Conservation (phyloP, 1,140 invertebrate genomes). For the Hypothenemus hampei region DNA sequence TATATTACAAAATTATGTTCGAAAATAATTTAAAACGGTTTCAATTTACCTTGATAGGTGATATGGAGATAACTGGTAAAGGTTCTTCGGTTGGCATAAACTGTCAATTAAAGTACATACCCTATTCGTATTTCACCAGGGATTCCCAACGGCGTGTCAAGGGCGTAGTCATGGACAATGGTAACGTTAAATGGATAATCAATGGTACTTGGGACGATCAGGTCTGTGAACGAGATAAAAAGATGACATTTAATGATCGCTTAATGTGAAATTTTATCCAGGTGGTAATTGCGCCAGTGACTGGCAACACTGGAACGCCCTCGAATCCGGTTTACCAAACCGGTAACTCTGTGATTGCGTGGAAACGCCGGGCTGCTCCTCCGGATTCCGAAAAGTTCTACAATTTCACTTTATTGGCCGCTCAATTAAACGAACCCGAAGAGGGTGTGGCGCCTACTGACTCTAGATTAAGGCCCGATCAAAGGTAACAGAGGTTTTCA, state of each 20-base stretch:
- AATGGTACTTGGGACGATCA: slow-evolving; percentile 80
- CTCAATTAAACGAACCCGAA: slow-evolving; percentile 94
- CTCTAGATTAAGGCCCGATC: slow-evolving; percentile 64
- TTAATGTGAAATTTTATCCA: slow-evolving; percentile 3
- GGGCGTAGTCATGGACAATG: slow-evolving; percentile 66
- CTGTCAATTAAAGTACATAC: slow-evolving; percentile 93
- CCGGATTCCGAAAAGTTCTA: slow-evolving; percentile 73
- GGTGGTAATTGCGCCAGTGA: slow-evolving; percentile 82
- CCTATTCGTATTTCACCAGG: slow-evolving; percentile 96
- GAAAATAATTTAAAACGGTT: neutral
- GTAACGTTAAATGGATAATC: slow-evolving; percentile 53
- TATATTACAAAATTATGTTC: too few relatives aligned
- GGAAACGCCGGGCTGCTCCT: slow-evolving; percentile 76
- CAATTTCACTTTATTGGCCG: slow-evolving; percentile 90
- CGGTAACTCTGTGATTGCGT: slow-evolving; percentile 74
- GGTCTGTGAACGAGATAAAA: slow-evolving; percentile 52
- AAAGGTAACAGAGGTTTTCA: slow-evolving; percentile 18
- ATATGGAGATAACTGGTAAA: slow-evolving; percentile 88
- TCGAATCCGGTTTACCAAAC: slow-evolving; percentile 91
- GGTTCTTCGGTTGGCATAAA: slow-evolving; percentile 78
- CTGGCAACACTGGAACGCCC: slow-evolving; percentile 61
- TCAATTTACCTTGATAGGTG: slow-evolving; percentile 44
- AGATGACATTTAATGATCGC: too few relatives aligned
- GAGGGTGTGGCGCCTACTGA: slow-evolving; percentile 93
- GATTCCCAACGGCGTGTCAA: slow-evolving; percentile 89